Evolutionary conservation across 1,140 invertebrate genomes (phyloP), one percentile per base, ranked within the genome.

Genomic region (Leptinotarsa texana): DNA sequence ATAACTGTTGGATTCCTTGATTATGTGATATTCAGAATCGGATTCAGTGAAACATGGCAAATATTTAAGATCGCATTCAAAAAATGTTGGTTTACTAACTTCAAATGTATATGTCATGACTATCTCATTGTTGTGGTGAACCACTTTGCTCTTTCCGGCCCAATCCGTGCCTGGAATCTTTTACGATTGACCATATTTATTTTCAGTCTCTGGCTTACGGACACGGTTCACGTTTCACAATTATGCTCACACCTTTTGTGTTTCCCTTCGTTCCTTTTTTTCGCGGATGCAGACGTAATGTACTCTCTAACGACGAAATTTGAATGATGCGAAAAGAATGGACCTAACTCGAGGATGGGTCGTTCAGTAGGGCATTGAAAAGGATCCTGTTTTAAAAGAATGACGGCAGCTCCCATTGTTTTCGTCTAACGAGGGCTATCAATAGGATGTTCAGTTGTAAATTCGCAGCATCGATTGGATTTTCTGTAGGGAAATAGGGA

Each of bases 1-100:
- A 62, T 8, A 62, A 62, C 13, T 62, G 15, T 62, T 62, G 61
- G 15, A 62, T 62, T 62, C 61, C 15, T 62, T 62, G 61, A 62
- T 62, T 62, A 62, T 62, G 5, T 62, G 17, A 62, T 18, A 62
- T 22, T 18, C 61, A 62, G 61, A 62, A 62, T 17, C 15, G 15
- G 61, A 11, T 62, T 13, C 17, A 62, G 21, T 62, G 15, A 62
- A 17, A 22, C 5, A 62, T 11, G 33, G 8, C 33, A 11, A 11
- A 11, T 8, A 3, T 11, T 11, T 3, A 11, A 42, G 33, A 42
- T 42, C 8, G 33, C 8, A 11, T 11, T 11, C 11, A 42, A 42
- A 27, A 11, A 8, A 42, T 33, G 8, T 42, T 42, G 33, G 2
- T 42, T 42, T 8, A 42, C 33, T 11, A 33, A 2, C 33, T 11